Conservation (phyloP, 2,797 vertebrate genomes). For the Heliangelus exortis region DNA sequence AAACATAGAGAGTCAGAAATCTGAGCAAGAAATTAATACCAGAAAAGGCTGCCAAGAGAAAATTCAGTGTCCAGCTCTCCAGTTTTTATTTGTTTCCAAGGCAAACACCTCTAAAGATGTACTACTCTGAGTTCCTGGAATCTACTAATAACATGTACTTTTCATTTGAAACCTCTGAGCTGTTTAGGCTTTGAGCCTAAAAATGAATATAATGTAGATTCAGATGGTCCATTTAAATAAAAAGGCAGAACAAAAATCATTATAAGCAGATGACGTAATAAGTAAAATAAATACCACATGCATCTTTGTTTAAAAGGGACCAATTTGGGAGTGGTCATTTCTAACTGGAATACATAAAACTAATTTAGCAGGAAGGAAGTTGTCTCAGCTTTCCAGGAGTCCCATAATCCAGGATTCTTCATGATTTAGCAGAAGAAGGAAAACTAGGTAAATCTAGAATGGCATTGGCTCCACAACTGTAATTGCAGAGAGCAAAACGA, state of each 20-base stretch:
- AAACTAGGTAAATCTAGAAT: background rate
- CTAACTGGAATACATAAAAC: background rate
- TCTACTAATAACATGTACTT: background rate
- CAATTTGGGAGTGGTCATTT: background rate
- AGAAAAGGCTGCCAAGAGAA: background rate
- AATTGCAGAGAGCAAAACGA: background rate
- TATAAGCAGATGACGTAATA: background rate
- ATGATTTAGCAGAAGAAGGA: background rate
- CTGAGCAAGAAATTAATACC: background rate
- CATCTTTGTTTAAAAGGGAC: background rate
- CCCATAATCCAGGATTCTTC: background rate
- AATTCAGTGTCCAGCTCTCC: background rate
- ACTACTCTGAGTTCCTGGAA: background rate
- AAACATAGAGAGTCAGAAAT: background rate
- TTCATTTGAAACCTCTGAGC: background rate
- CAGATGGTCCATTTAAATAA: background rate
- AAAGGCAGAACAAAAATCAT: background rate
- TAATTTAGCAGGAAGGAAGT: background rate
- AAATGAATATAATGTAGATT: background rate
- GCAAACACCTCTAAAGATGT: background rate
- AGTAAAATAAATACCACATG: background rate
- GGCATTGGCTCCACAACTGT: background rate
- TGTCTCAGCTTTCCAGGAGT: background rate
- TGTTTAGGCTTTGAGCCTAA: background rate
- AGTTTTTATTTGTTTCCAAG: background rate